These are phyloP conservation scores for Galbula dea DNA, from an alignment of 2,113 vertebrate species.

Conservation along the genomic window DNA sequence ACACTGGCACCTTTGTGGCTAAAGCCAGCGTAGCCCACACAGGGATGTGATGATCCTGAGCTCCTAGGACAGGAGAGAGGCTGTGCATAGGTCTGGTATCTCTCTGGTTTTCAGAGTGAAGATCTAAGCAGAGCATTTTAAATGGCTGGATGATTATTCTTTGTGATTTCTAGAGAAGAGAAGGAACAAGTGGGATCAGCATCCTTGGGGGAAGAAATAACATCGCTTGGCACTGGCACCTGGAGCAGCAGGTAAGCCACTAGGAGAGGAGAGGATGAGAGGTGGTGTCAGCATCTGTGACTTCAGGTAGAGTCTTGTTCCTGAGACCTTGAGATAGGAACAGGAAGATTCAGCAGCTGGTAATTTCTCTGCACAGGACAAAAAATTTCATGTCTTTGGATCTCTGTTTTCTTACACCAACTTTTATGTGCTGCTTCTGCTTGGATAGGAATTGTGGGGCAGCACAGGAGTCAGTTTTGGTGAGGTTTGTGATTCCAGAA, in stretches of 20 bases:
- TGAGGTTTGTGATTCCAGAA: background rate
- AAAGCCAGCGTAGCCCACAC: background rate
- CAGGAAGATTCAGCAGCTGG: background rate
- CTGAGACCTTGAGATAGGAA: background rate
- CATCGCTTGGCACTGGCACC: background rate
- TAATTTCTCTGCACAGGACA: background rate
- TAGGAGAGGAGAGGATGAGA: background rate
- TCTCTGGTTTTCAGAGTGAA: background rate
- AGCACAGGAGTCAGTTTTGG: background rate
- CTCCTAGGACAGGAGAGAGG: too few species aligned
- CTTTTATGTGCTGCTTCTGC: background rate
- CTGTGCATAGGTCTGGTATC: background rate
- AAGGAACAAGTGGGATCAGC: background rate
- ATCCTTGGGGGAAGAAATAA: background rate
- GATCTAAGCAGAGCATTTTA: background rate
- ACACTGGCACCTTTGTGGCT: background rate
- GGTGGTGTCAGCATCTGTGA: background rate
- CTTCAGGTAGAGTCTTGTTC: background rate
- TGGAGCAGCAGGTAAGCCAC: background rate
- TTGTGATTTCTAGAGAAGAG: background rate
- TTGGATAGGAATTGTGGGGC: background rate
- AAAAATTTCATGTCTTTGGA: background rate
- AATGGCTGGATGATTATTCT: background rate
- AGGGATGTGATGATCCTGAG: fast-evolving
- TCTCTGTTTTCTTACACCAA: background rate